Evolutionary conservation across 92 coral and sea anemone genomes (phyloP).

Genomic region (Plumapathes pennacea): DNA sequence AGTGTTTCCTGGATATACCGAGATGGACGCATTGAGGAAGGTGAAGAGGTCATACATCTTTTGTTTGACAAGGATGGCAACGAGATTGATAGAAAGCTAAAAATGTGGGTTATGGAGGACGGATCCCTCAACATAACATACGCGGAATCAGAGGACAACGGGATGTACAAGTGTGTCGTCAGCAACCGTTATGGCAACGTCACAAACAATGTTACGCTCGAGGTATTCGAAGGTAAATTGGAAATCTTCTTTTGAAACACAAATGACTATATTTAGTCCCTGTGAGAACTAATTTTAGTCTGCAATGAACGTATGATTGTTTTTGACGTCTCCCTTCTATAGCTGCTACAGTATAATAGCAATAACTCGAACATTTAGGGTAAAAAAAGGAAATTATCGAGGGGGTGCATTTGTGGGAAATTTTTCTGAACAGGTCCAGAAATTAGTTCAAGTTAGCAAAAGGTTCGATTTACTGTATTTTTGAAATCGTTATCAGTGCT

Average conservation of each 20-base stretch:
- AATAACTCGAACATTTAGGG: too few relatives aligned
- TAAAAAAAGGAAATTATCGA: too few relatives aligned
- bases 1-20: slow-evolving; percentile 26
- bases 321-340: neutral
- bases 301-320: slow-evolving; percentile 4
- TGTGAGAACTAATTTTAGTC: neutral
- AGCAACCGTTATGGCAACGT: slow-evolving; percentile 10
- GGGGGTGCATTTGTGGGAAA: too few relatives aligned
- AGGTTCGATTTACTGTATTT: too few relatives aligned
- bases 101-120: too few relatives aligned
- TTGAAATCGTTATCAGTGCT: too few relatives aligned
- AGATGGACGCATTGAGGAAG: neutral
- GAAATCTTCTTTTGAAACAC: neutral
- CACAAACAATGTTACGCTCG: slow-evolving; percentile 1
- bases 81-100: neutral
- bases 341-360: too few relatives aligned
- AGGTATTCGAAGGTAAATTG: slow-evolving; percentile 12
- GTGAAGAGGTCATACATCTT: neutral
- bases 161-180: slow-evolving; percentile 8
- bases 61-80: neutral
- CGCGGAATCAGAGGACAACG: neutral
- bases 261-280: neutral
- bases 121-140: slow-evolving; percentile 21
- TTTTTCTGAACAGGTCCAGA: too few relatives aligned
- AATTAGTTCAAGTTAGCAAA: too few relatives aligned